Evolutionary conservation across 2,113 vertebrate species (phyloP), one percentile per base, ranked within the genome.

Genomic region (Balaeniceps rex): DNA sequence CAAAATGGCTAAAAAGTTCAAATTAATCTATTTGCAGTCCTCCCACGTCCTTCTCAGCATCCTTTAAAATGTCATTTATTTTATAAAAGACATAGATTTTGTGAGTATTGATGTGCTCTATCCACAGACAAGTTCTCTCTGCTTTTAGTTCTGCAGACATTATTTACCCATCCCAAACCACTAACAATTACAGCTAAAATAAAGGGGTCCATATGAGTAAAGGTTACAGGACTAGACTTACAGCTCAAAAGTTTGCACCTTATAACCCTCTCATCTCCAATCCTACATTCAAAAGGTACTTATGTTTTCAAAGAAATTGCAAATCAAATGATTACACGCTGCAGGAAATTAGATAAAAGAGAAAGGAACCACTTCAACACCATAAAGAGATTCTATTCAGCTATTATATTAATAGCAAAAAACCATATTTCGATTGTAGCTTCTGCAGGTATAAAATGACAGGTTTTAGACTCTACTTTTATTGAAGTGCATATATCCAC

Each of bases 291-390:
- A 90, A 82, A 94, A 83, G 63, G 89, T 92, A 94, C 85, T 96
- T 94, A 79, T 17, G 42, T 63, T 61, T 95, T 88, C 89, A 94
- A 94, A 94, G 68, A 94, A 96, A 78, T 83, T 94, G 55, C 80
- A 94, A 77, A 93, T 95, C 80, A 93, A 94, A 95, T 87, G 90
- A 83, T 97, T 88, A 95, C 36, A 87, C 68, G 7, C 91, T 95
- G 94, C 69, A 95, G 54, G 60, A 78, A 96, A 97, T 40, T 83
- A 95, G 44, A 96, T 42, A 44, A 83, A 96, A 97, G 88, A 94
- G 89, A 97, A 97, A 95, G 91, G 84, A 95, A 95, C 93, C 94
- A 96, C 96, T 97, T 97, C 93, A 97, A 79, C 70, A 85, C 58
- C 89, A 94, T 83, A 93, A 96, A 93, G 91, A 94, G 91, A 95